Base-by-base conservation (phyloP, 2,797 vertebrate genomes). In the Thalassophryne amazonica region DNA sequence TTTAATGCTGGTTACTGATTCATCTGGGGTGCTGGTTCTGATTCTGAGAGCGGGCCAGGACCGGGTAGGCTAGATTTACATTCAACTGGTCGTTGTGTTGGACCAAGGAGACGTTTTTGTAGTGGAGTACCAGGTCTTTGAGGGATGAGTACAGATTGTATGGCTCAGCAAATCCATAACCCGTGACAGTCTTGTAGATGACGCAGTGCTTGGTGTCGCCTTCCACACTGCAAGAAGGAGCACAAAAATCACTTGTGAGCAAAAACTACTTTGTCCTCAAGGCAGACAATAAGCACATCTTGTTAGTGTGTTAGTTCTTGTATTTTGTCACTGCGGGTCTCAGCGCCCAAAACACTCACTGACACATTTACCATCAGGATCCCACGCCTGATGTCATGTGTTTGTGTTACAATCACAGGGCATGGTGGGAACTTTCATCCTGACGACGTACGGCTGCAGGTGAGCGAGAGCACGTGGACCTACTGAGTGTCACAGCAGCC, bases 21-120 rank as follows among this genome's bases (percentile, higher is more conserved):
- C 84, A 86, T 87, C 80, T 86, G 28, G 85, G 66, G 48, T 84
- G 82, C 76, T 87, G 85, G 80, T 80, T 84, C 64, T 85, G 80
- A 64, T 85, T 85, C 68, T 83, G 82, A 22, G 84, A 86, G 58
- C 71, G 69, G 45, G 80, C 82, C 64, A 94, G 87, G 63, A 95
- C 93, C 0, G 94, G 95, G 77, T 92, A 91, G 21, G 94, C 93
- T 12, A 97, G 89, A 0, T 93, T 95, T 85, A 97, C 95, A 35
- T 95, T 92, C 76, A 97, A 91, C 2, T 94, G 93, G 68, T 96
- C 93, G 4, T 97, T 97, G 92, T 97, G 95, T 84, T 97, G 95
- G 85, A 95, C 91, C 59, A 97, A 90, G 3, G 95, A 97, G 0
- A 94, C 92, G 54, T 94, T 93, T 79, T 92, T 93, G 91, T 97